Evolutionary conservation across 2,888 invertebrate species (phyloP), one percentile per base, ranked within the genome.

Genomic region (Vandiemenella viatica): DNA sequence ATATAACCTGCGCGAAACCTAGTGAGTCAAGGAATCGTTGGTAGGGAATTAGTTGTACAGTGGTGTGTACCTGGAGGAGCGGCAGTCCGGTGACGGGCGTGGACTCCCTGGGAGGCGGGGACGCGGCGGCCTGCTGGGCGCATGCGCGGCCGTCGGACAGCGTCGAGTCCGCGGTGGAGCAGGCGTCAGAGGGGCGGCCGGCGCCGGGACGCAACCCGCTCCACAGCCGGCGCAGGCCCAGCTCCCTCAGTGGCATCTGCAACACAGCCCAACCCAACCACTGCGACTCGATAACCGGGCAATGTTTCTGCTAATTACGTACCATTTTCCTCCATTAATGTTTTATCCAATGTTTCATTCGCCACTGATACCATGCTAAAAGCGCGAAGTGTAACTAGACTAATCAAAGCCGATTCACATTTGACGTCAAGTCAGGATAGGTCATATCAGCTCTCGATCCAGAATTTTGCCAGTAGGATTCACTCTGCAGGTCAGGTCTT

Each of bases 41-140:
- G n/a, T 2, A 2, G n/a, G 13, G 13, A 10, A 2, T 13, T 13
- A 32, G 2, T 32, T 13, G 1, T 32, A 32, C 13, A 32, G n/a
- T 32, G n/a, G n/a, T n/a, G n/a, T n/a, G n/a, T 58, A 80, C 79
- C 67, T 46, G 51, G 15, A 69, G 63, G 40, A 69, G 58, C 2
- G 69, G 68, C 48, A 68, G 55, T 50, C 37, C 43, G 56, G 54
- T 37, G 48, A 2, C 40, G 46, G 17, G 18, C 26, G 50, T 41
- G 37, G 42, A 46, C 22, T 43, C 45, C 38, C 19, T 17, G 37
- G 17, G 21, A 45, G 19, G 47, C 17, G 49, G 48, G 21, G 23
- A 13, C 10, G n/a, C 45, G 8, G 21, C 43, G 55, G 16, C 53
- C 55, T 19, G 50, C 54, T 8, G 49, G 45, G 32, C 51, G 46